Conservation (phyloP, 2,797 vertebrate genomes). For the Lepilemur septentrionalis region DNA sequence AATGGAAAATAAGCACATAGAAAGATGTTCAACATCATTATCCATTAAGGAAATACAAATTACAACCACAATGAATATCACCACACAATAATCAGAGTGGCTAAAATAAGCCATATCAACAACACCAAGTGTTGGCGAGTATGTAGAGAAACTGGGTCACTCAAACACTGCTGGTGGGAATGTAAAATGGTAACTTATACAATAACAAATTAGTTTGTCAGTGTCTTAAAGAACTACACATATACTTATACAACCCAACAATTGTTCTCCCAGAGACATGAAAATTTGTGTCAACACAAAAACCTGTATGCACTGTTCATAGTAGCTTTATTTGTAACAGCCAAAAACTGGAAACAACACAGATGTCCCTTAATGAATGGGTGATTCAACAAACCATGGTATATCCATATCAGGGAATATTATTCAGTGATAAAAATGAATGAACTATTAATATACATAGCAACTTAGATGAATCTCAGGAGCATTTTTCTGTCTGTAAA, state of each 20-base stretch:
- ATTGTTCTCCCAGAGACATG: neutral
- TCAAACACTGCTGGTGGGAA: neutral
- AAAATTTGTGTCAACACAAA: neutral
- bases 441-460: neutral
- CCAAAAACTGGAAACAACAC: neutral
- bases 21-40: neutral
- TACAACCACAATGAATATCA: neutral
- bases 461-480: neutral
- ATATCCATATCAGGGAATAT: neutral
- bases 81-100: neutral
- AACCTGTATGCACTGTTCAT: neutral
- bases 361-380: neutral
- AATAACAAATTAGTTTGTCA: slow-evolving; percentile 2
- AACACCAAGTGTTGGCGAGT: neutral
- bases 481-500: neutral
- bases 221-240: neutral
- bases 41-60: neutral
- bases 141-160: neutral
- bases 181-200: slow-evolving; percentile 10
- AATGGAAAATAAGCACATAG: neutral
- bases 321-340: neutral
- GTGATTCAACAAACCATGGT: neutral
- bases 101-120: neutral
- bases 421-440: neutral
- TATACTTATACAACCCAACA: neutral